These are phyloP conservation scores for Andrena minutula DNA, from an alignment of 2,888 invertebrate species.

Conservation along the genomic window DNA sequence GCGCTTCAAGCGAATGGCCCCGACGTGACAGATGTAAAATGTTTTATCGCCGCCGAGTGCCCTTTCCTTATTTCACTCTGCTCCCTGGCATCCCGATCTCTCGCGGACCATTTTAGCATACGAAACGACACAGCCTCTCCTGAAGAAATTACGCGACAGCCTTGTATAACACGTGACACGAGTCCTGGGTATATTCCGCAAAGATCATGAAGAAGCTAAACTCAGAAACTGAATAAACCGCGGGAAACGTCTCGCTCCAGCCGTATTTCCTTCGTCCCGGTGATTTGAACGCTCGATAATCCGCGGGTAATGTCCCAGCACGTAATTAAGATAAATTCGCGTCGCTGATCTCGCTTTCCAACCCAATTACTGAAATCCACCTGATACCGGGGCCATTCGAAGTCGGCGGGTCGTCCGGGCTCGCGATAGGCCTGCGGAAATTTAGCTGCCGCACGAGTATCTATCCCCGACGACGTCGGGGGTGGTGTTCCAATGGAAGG, in stretches of 20 bases:
- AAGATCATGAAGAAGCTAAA: too few relatives aligned
- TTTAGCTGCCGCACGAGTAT: not conserved
- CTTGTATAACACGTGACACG: not conserved
- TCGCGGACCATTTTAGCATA: not conserved
- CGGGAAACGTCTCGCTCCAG: too few relatives aligned
- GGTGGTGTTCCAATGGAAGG: conserved; percentile 62
- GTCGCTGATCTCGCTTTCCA: not conserved
- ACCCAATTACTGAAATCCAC: not conserved
- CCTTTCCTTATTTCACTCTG: conserved; percentile 25
- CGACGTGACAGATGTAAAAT: conserved; percentile 55
- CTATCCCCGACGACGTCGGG: conserved; percentile 38
- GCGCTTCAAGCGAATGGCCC: conserved; percentile 45
- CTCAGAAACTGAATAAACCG: too few relatives aligned
- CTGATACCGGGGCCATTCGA: not conserved
- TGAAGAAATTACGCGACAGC: conserved; percentile 8
- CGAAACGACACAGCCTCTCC: conserved; percentile 5
- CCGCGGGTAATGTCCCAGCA: too few relatives aligned
- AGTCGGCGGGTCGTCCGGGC: not conserved
- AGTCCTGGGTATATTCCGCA: not conserved
- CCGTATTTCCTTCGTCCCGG: too few relatives aligned
- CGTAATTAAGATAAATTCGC: not conserved
- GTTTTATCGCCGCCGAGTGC: conserved; percentile 15
- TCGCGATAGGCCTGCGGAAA: not conserved
- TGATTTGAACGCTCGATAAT: too few relatives aligned
- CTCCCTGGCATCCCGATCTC: not conserved